Conservation (phyloP, 2,888 invertebrate species). For the Chrysodeixis includens region DNA sequence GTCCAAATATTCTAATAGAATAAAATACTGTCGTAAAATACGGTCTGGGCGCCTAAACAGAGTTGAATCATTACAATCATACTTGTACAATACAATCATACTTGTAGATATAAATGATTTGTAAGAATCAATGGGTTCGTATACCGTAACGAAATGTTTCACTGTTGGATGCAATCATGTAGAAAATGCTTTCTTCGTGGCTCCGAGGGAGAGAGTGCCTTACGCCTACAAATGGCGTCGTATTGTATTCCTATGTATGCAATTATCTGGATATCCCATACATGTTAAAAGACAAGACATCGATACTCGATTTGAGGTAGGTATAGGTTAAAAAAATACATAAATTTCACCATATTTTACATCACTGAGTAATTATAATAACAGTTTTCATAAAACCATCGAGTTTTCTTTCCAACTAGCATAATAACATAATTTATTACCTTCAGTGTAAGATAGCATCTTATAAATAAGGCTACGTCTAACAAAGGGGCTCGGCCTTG, state of each 20-base stretch:
- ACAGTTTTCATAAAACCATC: not conserved
- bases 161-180: conserved; percentile 30
- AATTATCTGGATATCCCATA: not conserved
- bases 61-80: too few species aligned
- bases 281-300: too few species aligned
- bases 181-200: conserved; percentile 33
- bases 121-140: not conserved
- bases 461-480: conserved; percentile 14
- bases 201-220: conserved; percentile 43
- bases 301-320: too few species aligned
- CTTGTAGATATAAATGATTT: too few species aligned
- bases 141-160: conserved; percentile 3
- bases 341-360: too few species aligned
- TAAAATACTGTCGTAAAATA: too few species aligned
- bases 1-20: too few species aligned
- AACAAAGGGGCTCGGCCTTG: conserved; percentile 51
- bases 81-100: too few species aligned
- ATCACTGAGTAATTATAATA: too few species aligned
- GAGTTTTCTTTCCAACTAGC: not conserved
- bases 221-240: not conserved
- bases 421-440: conserved; percentile 7
- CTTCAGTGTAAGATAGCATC: conserved; percentile 7
- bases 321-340: too few species aligned
- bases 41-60: too few species aligned
- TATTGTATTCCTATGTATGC: not conserved